Base-by-base conservation (phyloP, 2,888 invertebrate genomes). In the Podotricha telesiphe region DNA sequence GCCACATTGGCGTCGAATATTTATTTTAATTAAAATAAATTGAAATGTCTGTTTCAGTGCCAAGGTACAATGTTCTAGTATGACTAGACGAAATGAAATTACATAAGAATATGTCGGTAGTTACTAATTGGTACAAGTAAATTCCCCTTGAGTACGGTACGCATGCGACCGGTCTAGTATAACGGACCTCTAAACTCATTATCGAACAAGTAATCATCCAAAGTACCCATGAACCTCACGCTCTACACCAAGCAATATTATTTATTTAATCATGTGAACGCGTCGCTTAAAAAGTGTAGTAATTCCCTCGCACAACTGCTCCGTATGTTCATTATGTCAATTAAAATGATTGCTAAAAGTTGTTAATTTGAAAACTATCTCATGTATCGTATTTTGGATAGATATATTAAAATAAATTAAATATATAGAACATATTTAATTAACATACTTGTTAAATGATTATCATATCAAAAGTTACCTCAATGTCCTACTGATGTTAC, bases 171-270 rank as follows among this genome's bases (percentile, higher is more conserved):
- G 87, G 86, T 85, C 79, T 75, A 51, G 76, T 73, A 78, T 79
- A 90, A 91, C 89, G 91, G 90, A 73, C 79, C 78, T 78, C 77
- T 80, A 82, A 85, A 87, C 86, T 88, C 80, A 87, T 88, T 87
- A 86, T 82, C 82, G 80, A 84, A 86, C 83, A 80, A 85, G 86
- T 84, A 85, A 83, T 86, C 83, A 82, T 82, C 80, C 78, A 83
- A 83, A 81, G 78, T 74, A 74, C 74, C 77, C 76, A 74, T 77
- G 75, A 78, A 78, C 74, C 76, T 77, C 77, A 76, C 76, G 75
- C 75, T 75, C 74, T 73, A 75, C 74, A 76, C 75, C 75, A 72
- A 72, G 68, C 73, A 66, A 70, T 76, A 75, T 73, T 74, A 73
- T 74, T 75, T 77, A 73, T 75, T 76, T 76, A 76, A 76, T 80